These are phyloP conservation scores for Prunella fulvescens DNA, from an alignment of 2,113 vertebrate genomes.

Conservation along the genomic window DNA sequence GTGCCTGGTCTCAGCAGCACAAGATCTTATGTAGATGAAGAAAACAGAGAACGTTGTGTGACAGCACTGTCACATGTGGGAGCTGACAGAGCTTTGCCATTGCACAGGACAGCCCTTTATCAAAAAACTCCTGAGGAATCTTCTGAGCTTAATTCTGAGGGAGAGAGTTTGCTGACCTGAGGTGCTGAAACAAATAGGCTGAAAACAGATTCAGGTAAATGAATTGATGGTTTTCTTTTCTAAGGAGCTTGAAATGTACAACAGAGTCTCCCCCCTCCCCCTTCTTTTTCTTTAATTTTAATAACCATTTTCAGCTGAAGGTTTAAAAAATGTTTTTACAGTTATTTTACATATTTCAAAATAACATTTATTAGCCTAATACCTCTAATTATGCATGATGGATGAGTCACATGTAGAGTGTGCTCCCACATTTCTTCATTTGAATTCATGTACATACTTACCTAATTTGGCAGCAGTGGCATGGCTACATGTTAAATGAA, in stretches of 20 bases:
- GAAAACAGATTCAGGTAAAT: background rate
- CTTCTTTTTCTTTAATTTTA: background rate
- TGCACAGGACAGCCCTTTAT: background rate
- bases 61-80: background rate
- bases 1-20: background rate
- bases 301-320: background rate
- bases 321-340: constrained; percentile 32
- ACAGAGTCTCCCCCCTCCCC: background rate
- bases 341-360: constrained; percentile 23
- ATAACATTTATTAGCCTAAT: constrained; percentile 42
- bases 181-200: background rate
- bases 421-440: constrained; percentile 12
- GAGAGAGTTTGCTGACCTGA: background rate
- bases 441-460: background rate
- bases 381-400: constrained; percentile 15
- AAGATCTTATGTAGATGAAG: background rate
- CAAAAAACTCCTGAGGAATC: background rate
- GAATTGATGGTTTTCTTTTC: background rate
- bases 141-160: background rate
- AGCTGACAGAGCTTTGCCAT: background rate
- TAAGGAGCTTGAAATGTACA: background rate
- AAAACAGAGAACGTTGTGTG: background rate
- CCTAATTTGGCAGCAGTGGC: background rate
- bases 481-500: background rate
- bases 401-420: background rate